These are phyloP conservation scores for Rhyacophila brunnea DNA, from an alignment of 1,140 invertebrate genomes.

Conservation along the genomic window DNA sequence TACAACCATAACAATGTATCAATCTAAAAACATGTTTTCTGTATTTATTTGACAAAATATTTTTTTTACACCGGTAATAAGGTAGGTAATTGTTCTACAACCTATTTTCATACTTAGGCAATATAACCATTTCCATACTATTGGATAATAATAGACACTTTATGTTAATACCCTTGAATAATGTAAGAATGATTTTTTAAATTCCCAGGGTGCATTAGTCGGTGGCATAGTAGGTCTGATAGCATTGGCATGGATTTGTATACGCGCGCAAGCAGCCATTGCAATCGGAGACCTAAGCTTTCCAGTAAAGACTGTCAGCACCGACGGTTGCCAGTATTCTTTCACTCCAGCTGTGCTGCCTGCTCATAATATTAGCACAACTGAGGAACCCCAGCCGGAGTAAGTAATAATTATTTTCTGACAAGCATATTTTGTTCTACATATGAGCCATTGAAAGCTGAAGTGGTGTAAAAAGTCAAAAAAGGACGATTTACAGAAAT, in stretches of 20 bases:
- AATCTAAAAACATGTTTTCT: too few species aligned
- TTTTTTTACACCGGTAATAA: too few species aligned
- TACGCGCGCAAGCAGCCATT: conserved; percentile 74
- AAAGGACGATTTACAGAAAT: too few species aligned
- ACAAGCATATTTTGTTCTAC: background rate
- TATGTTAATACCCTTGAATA: too few species aligned
- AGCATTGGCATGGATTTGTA: conserved; percentile 80
- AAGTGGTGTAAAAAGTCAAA: too few species aligned
- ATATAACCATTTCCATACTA: too few species aligned
- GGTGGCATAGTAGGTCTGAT: conserved; percentile 72
- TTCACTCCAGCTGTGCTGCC: conserved; percentile 38
- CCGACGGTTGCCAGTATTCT: conserved; percentile 70
- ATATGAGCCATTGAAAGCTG: too few species aligned
- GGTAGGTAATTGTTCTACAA: too few species aligned
- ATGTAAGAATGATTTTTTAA: background rate
- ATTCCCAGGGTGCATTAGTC: conserved; percentile 72
- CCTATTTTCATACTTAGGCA: too few species aligned
- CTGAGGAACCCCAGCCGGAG: conserved; percentile 8
- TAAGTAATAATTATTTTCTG: conserved; percentile 8
- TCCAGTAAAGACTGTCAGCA: conserved; percentile 63
- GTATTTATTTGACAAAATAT: too few species aligned
- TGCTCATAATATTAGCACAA: conserved; percentile 28
- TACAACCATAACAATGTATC: too few species aligned
- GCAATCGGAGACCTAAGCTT: conserved; percentile 60
- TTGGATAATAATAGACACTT: too few species aligned